phyloP scores from a whole-genome alignment of 1,140 invertebrate species.

The Achroia grisella region DNA sequence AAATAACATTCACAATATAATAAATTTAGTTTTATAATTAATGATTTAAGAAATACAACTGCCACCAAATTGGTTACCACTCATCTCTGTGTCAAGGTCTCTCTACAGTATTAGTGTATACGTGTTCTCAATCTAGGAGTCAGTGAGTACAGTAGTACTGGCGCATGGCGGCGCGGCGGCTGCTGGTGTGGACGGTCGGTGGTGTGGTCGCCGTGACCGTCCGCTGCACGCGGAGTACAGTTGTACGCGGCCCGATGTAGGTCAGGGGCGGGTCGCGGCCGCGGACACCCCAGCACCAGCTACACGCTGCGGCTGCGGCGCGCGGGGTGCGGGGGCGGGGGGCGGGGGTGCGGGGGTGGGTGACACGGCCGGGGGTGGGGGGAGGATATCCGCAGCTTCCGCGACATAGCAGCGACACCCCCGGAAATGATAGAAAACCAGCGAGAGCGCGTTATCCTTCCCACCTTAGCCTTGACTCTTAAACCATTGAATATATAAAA shows the following conservation, averaged over 20 bases:
- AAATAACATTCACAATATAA: too few relatives aligned
- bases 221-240: neutral
- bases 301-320: neutral
- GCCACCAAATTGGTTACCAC: too few relatives aligned
- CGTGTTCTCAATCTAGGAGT: too few relatives aligned
- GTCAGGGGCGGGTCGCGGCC: constrained; percentile 18
- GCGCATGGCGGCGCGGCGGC: neutral
- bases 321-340: constrained; percentile 12
- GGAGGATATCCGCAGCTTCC: constrained; percentile 2
- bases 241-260: constrained; percentile 2
- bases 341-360: neutral
- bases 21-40: too few relatives aligned
- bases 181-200: neutral
- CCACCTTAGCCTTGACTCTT: neutral
- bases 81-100: too few relatives aligned
- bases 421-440: neutral
- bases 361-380: neutral
- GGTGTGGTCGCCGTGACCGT: neutral
- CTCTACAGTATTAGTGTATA: too few relatives aligned
- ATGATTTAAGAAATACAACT: too few relatives aligned
- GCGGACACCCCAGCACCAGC: neutral
- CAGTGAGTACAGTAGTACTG: too few relatives aligned
- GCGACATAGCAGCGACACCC: constrained; percentile 7
- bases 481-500: too few relatives aligned
- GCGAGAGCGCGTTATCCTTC: constrained; percentile 4